A percentile compares a stretch with the other conserved stretches of the same genome.
phyloP scores from a whole-genome alignment of 2,888 invertebrate species.

The Drosophila kambysellisi region DNA sequence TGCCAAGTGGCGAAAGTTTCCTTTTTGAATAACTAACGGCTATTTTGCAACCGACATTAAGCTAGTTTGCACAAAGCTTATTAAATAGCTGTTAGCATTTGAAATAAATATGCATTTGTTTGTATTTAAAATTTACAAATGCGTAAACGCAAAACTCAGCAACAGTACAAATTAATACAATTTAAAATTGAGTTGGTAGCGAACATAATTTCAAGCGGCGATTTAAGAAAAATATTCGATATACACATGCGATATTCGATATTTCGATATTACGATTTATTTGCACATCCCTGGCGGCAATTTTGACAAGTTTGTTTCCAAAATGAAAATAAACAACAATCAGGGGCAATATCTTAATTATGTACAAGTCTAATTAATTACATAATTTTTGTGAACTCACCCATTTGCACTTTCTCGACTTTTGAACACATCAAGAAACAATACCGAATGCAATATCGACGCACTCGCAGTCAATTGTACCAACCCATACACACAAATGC shows the following conservation, averaged over 20 bases:
- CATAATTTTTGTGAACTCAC: constrained; percentile 27
- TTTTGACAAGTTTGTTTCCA: not conserved
- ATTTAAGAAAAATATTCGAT: constrained; percentile 9
- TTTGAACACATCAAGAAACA: constrained; percentile 21
- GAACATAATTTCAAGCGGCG: not conserved
- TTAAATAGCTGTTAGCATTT: not conserved
- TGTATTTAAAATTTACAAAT: not conserved
- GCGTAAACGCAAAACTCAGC: not conserved
- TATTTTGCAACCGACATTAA: constrained; percentile 1
- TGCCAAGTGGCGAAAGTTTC: constrained; percentile 12
- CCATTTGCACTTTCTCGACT: constrained; percentile 24
- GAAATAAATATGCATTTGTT: not conserved
- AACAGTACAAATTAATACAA: not conserved
- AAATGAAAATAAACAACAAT: not conserved
- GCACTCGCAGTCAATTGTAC: constrained; percentile 53
- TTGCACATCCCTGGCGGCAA: constrained; percentile 34
- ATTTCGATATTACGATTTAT: constrained; percentile 15
- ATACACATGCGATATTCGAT: constrained; percentile 2
- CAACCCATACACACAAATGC: constrained; percentile 52
- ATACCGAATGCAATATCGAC: constrained; percentile 50
- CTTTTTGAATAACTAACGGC: constrained; percentile 40
- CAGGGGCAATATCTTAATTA: not conserved
- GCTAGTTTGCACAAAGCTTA: constrained; percentile 39
- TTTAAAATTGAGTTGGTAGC: not conserved
- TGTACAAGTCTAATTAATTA: not conserved